These are phyloP conservation scores for Clarias macrocephalus DNA, from an alignment of 2,113 vertebrate species.

Conservation along the genomic window DNA sequence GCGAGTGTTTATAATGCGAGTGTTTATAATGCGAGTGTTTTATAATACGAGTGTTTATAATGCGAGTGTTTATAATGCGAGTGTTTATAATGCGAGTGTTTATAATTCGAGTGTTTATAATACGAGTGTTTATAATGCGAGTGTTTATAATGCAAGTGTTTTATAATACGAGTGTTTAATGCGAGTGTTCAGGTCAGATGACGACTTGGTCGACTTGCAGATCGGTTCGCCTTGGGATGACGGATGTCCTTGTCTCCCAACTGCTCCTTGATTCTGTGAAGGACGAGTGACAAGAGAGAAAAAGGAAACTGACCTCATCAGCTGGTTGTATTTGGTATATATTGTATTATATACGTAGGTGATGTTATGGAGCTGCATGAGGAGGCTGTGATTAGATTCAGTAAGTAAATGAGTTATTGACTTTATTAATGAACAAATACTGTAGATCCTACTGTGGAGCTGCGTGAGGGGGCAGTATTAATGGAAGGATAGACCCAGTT, in stretches of 20 bases:
- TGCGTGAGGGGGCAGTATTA: neutral
- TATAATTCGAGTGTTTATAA: no score
- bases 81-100: no score
- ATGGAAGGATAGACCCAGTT: neutral
- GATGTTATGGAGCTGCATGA: neutral
- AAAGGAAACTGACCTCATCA: conserved; percentile 69
- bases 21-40: no score
- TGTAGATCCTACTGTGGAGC: neutral
- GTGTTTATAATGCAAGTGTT: neutral
- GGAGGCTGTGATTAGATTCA: neutral
- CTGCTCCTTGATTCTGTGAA: conserved; percentile 72
- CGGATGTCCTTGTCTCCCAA: conserved; percentile 68
- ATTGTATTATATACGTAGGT: neutral
- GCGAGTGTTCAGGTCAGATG: neutral
- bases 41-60: no score
- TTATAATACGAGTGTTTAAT: neutral
- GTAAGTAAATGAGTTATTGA: neutral
- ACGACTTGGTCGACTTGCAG: neutral
- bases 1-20: no score
- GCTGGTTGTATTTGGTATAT: conserved; percentile 73
- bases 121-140: no score
- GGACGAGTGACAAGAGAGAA: neutral
- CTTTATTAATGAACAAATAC: no score
- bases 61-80: no score
- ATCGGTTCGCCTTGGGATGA: conserved; percentile 45